These are phyloP conservation scores for Sus scrofa DNA, from an alignment of 2,113 vertebrate species.

Conservation along the genomic window T2T-Sscrofa CM000812.6:215345501-215346000, in stretches of 20 bases:
- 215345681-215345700: background rate
- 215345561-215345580: background rate
- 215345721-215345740: background rate
- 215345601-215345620: background rate
- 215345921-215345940: background rate
- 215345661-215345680: conserved; percentile 1
- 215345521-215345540: background rate
- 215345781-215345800: background rate
- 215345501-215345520: background rate
- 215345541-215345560: background rate
- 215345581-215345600: background rate
- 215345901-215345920: background rate
- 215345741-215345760: background rate
- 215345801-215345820: background rate
- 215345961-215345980: background rate
- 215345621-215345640: background rate
- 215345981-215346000: background rate
- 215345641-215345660: background rate
- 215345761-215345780: background rate
- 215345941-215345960: background rate
- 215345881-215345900: background rate
- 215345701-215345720: background rate
- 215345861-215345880: background rate
- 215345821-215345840: background rate
- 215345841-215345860: background rate